These are phyloP conservation scores for Danio tinwini DNA, from an alignment of 2,797 vertebrate genomes.

Conservation along the genomic window DNA sequence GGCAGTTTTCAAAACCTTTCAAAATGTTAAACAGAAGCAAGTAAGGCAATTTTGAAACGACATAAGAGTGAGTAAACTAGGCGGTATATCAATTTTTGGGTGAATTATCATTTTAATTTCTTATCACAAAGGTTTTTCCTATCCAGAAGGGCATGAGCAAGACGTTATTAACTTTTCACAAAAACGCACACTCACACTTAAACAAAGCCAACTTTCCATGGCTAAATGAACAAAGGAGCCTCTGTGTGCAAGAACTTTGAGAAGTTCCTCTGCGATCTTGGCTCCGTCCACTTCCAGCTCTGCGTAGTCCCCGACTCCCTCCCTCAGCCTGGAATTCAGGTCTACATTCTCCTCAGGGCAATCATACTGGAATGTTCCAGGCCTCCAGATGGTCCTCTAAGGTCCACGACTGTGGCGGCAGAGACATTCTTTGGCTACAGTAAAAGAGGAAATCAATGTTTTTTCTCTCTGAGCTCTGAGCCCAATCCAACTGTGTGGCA, in stretches of 20 bases:
- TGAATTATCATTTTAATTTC: not conserved
- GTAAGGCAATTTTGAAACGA: no score
- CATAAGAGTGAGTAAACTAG: not conserved
- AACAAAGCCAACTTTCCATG: constrained; percentile 46
- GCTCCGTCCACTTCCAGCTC: constrained; percentile 39
- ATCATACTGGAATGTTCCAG: constrained; percentile 58
- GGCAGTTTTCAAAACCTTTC: no score
- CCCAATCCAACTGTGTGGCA: constrained; percentile 8
- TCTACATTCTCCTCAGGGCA: constrained; percentile 53
- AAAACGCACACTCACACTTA: constrained; percentile 6
- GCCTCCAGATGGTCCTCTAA: constrained; percentile 54
- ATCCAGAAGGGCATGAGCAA: constrained; percentile 9
- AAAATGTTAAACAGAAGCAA: no score
- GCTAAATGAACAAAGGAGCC: constrained; percentile 48
- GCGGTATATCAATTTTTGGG: not conserved
- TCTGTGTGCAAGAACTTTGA: constrained; percentile 47
- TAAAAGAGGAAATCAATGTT: constrained; percentile 27
- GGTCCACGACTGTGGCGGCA: constrained; percentile 31
- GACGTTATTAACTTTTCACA: constrained; percentile 28
- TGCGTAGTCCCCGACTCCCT: constrained; percentile 49
- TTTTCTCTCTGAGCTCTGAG: constrained; percentile 21
- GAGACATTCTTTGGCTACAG: constrained; percentile 33
- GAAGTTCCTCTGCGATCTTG: constrained; percentile 25
- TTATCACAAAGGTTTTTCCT: not conserved
- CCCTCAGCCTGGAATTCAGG: constrained; percentile 53